Evolutionary conservation across 2,113 vertebrate species (phyloP).

Genomic region (Podiceps cristatus): DNA sequence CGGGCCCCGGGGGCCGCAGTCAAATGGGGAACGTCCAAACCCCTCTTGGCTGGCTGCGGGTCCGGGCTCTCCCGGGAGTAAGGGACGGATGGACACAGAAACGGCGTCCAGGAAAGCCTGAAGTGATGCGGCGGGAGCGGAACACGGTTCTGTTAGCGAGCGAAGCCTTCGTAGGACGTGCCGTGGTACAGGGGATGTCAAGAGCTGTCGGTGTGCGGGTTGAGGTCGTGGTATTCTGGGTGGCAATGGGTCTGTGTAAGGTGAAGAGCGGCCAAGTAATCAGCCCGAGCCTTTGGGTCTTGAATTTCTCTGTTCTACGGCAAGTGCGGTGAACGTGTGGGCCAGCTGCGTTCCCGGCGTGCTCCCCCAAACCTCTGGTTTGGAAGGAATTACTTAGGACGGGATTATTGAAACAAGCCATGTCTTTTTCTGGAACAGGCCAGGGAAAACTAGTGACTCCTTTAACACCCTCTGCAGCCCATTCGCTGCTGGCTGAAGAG

Average conservation of each 20-base stretch:
- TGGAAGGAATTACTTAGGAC: neutral
- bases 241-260: neutral
- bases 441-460: neutral
- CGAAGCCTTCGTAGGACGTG: fast-evolving
- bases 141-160: neutral
- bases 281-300: too few relatives aligned
- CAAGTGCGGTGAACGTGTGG: fast-evolving
- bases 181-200: too few relatives aligned
- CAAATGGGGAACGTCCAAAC: neutral
- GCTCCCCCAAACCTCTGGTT: neutral
- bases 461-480: too few relatives aligned
- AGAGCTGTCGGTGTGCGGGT: neutral
- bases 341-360: fast-evolving
- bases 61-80: neutral
- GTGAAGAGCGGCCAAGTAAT: neutral
- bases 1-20: too few relatives aligned
- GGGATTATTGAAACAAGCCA: too few relatives aligned
- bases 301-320: too few relatives aligned
- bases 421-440: neutral
- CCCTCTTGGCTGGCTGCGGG: neutral
- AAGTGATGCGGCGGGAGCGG: neutral
- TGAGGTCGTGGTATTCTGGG: too few relatives aligned
- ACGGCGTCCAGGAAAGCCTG: neutral
- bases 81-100: neutral
- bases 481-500: neutral